phyloP scores from a whole-genome alignment of 1,140 invertebrate genomes.

The Zaprionus capensis region DNA sequence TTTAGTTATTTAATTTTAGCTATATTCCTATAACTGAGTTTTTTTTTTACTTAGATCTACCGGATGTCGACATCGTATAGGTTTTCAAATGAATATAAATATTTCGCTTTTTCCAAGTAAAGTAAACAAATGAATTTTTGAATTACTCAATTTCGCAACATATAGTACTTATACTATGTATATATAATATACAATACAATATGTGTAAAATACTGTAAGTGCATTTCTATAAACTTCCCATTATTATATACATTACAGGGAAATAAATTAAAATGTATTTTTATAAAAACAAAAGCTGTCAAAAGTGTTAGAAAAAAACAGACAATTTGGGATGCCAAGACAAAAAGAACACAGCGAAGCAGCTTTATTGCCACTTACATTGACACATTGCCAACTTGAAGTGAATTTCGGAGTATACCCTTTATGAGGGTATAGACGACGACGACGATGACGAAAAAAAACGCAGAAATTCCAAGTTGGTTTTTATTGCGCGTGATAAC shows the following conservation, averaged over 20 bases:
- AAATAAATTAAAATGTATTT: neutral
- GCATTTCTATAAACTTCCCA: neutral
- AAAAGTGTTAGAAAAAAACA: neutral
- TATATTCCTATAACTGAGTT: no score
- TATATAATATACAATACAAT: no score
- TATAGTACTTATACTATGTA: neutral
- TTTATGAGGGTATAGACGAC: conserved; percentile 52
- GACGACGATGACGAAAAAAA: conserved; percentile 22
- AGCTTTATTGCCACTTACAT: conserved; percentile 21
- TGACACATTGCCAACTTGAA: conserved; percentile 45
- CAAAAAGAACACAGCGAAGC: conserved; percentile 1
- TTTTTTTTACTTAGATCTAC: no score
- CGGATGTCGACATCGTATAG: no score
- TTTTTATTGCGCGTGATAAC: conserved; percentile 80
- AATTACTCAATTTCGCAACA: neutral
- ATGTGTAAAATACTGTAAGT: no score
- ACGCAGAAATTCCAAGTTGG: conserved; percentile 55
- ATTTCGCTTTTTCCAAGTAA: no score
- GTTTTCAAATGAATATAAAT: no score
- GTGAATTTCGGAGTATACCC: conserved; percentile 42
- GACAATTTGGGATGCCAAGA: neutral
- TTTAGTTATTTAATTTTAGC: no score
- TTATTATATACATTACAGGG: neutral
- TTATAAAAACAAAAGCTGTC: neutral
- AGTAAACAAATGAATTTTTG: no score